Conservation (phyloP, 2,797 vertebrate species). For the Catamblyrhynchus diadema region DNA sequence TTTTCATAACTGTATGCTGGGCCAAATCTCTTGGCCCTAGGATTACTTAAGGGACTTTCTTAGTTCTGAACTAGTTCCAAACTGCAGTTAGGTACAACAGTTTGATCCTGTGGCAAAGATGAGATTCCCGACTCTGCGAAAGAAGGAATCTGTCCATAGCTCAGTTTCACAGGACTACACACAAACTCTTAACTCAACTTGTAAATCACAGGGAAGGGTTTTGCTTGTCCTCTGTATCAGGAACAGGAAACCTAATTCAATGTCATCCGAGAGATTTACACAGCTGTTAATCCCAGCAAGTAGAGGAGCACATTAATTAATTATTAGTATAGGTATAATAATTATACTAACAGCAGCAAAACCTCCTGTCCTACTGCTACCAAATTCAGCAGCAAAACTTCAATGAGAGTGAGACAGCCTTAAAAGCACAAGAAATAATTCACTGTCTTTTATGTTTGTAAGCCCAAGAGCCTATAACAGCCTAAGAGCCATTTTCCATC, state of each 20-base stretch:
- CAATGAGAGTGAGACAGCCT: neutral
- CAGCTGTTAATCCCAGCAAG: neutral
- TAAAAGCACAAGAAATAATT: neutral
- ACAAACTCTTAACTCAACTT: neutral
- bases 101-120: neutral
- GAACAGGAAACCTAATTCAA: neutral
- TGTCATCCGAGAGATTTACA: neutral
- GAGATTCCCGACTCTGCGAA: neutral
- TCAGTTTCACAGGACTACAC: neutral
- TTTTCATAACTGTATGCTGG: neutral
- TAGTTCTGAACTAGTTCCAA: neutral
- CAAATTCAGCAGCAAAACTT: neutral
- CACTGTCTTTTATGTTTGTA: neutral
- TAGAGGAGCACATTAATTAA: neutral
- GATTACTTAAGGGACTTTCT: neutral
- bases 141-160: neutral
- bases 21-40: neutral
- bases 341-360: neutral
- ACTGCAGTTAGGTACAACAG: neutral
- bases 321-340: neutral
- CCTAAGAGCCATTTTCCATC: neutral
- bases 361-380: neutral
- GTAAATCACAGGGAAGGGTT: neutral
- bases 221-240: neutral
- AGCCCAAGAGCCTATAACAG: neutral